Percentiles rank a stretch among this genome's conserved stretches.
Evolutionary conservation across 2,797 vertebrate species (phyloP).

Genomic region (Micropoecilia bifurca): DNA sequence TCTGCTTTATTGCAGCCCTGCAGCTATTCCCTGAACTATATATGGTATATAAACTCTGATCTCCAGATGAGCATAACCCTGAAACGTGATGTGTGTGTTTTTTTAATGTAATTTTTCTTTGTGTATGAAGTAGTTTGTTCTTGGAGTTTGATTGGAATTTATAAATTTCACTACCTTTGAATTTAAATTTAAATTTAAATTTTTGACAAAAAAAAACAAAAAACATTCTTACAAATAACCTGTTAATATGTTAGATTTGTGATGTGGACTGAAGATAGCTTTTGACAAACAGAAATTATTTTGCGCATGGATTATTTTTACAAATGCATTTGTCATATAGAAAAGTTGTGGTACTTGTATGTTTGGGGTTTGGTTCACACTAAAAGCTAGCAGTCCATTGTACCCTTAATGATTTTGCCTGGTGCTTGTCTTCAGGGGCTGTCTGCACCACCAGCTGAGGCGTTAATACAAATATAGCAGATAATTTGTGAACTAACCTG

Average conservation of each 20-base stretch:
- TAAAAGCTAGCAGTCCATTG: slow-evolving; percentile 55
- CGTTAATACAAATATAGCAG: slow-evolving; percentile 88
- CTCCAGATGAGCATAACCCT: background rate
- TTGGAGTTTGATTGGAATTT: background rate
- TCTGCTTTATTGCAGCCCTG: slow-evolving; percentile 64
- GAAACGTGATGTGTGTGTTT: background rate
- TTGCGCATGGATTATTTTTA: background rate
- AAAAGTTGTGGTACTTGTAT: slow-evolving; percentile 19
- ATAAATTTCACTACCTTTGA: background rate
- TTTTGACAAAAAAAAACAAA: background rate
- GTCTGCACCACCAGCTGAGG: slow-evolving; percentile 86
- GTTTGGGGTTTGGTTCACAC: slow-evolving; percentile 27
- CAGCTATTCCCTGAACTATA: slow-evolving; percentile 28
- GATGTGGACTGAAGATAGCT: background rate
- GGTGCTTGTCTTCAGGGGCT: slow-evolving; percentile 75
- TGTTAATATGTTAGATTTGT: background rate
- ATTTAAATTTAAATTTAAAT: background rate
- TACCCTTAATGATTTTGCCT: slow-evolving; percentile 77
- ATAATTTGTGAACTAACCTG: slow-evolving; percentile 85
- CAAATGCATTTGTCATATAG: background rate
- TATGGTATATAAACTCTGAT: background rate
- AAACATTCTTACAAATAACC: background rate
- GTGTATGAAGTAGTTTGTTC: background rate
- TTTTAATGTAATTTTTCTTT: background rate
- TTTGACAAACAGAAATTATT: background rate